Conservation (phyloP, 2,113 vertebrate species). For the Labrus mixtus region DNA sequence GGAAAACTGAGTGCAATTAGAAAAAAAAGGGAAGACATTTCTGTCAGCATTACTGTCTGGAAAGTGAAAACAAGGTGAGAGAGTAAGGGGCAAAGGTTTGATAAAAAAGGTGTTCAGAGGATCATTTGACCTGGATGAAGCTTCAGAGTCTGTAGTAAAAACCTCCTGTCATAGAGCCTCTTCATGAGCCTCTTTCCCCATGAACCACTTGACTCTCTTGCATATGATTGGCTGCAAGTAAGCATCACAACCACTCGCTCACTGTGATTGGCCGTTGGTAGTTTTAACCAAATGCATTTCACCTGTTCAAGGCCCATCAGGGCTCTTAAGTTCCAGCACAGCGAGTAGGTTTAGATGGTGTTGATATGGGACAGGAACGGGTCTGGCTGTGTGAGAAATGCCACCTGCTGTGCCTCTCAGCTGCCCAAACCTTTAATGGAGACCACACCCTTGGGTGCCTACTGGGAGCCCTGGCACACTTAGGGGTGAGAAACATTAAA, state of each 20-base stretch:
- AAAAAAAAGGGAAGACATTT: too few relatives aligned
- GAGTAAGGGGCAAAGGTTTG: slow-evolving; percentile 10
- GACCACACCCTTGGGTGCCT: slow-evolving; percentile 61
- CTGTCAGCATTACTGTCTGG: background rate
- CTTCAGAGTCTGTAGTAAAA: slow-evolving; percentile 26
- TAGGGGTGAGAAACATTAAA: slow-evolving; percentile 43
- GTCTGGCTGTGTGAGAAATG: slow-evolving; percentile 61
- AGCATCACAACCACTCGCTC: slow-evolving; percentile 7
- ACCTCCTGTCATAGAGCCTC: slow-evolving; percentile 24
- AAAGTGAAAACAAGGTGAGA: slow-evolving; percentile 20
- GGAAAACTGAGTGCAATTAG: too few relatives aligned
- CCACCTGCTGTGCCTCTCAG: slow-evolving; percentile 77
- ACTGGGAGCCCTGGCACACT: slow-evolving; percentile 16
- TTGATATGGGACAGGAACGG: slow-evolving; percentile 65
- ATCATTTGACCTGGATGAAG: slow-evolving; percentile 35
- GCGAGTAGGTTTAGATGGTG: slow-evolving; percentile 48
- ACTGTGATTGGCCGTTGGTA: slow-evolving; percentile 37
- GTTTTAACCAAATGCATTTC: slow-evolving; percentile 56
- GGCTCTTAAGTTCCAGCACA: slow-evolving; percentile 48
- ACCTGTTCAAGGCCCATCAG: slow-evolving; percentile 74
- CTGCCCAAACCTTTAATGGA: slow-evolving; percentile 57
- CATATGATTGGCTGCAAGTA: slow-evolving; percentile 23
- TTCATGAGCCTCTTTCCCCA: slow-evolving; percentile 1
- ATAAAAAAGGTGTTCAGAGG: slow-evolving; percentile 20
- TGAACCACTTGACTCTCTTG: slow-evolving; percentile 6